Evolutionary conservation across 2,888 invertebrate species (phyloP), one percentile per base, ranked within the genome.

Genomic region (Zygaena filipendulae): DNA sequence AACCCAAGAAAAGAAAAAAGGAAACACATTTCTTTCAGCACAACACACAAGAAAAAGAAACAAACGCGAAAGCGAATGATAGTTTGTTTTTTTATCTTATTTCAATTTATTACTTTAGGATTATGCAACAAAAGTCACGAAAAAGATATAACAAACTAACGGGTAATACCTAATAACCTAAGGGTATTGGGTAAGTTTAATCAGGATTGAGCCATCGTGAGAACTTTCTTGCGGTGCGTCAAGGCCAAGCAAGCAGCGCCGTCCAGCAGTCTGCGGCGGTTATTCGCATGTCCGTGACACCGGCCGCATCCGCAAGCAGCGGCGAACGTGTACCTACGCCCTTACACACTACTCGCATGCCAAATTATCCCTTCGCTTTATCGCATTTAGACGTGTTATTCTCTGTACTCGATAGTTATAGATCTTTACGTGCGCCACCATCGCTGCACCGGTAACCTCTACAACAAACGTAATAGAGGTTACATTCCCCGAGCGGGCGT

Each of bases 381-480:
- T 68, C 61, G 67, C 66, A 63, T 70, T 71, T 67, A 69, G 66
- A 67, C 57, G 56, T 62, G 60, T 72, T 69, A 74, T 74, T 63
- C 71, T 70, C 67, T 74, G 67, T 70, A 59, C 50, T 53, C 49
- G n/a, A n/a, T n/a, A n/a, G 53, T 49, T 45, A 43, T 52, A 49
- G 60, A 68, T 67, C 67, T 64, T 68, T 68, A 70, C 63, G 61
- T 63, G 52, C 49, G 52, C 53, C 52, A 60, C 64, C 60, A 63
- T 61, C 52, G 38, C 38, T 42, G 44, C 27, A 42, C 43, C 40
- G 35, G 38, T 59, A 50, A 59, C 58, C 62, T 59, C 55, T 75
- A 64, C 56, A 38, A 35, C 39, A 39, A 36, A 42, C 39, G 54
- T 44, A 49, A 53, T 68, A 75, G 57, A 62, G 64, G 52, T 60